Conservation (phyloP, 2,888 invertebrate genomes). For the Melieria picta region DNA sequence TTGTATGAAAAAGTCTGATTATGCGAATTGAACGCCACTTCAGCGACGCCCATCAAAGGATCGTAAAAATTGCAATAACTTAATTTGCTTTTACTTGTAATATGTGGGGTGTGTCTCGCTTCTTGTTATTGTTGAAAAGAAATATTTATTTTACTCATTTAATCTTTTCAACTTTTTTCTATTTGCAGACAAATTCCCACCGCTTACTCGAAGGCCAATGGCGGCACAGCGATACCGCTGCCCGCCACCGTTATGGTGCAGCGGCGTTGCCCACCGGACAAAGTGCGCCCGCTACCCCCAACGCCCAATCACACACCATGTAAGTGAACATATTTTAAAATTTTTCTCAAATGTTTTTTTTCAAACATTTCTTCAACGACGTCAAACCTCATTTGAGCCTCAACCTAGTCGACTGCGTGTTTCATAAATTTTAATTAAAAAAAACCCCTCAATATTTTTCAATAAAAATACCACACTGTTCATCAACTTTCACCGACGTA, state of each 20-base stretch:
- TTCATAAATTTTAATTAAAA: constrained; percentile 32
- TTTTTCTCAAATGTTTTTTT: not conserved
- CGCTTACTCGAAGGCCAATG: constrained; percentile 70
- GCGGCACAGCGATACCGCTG: constrained; percentile 80
- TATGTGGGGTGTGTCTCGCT: no score
- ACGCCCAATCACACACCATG: constrained; percentile 70
- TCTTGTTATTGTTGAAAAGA: no score
- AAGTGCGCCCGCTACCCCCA: constrained; percentile 78
- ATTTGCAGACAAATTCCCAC: constrained; percentile 75
- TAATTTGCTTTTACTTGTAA: no score
- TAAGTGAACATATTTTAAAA: constrained; percentile 52
- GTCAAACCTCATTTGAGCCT: not conserved
- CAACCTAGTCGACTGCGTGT: not conserved
- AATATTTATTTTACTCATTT: no score
- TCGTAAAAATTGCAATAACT: no score
- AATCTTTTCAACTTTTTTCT: constrained; percentile 40
- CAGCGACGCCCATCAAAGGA: no score
- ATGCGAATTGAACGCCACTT: no score
- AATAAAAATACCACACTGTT: constrained; percentile 11
- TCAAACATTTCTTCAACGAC: not conserved
- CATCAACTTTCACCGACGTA: not conserved
- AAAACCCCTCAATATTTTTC: constrained; percentile 23
- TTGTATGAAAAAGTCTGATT: no score
- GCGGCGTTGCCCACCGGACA: constrained; percentile 82
- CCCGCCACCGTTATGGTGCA: constrained; percentile 82